Evolutionary conservation across 1,140 invertebrate species (phyloP), one percentile per base, ranked within the genome.

Genomic region (Achroia grisella): DNA sequence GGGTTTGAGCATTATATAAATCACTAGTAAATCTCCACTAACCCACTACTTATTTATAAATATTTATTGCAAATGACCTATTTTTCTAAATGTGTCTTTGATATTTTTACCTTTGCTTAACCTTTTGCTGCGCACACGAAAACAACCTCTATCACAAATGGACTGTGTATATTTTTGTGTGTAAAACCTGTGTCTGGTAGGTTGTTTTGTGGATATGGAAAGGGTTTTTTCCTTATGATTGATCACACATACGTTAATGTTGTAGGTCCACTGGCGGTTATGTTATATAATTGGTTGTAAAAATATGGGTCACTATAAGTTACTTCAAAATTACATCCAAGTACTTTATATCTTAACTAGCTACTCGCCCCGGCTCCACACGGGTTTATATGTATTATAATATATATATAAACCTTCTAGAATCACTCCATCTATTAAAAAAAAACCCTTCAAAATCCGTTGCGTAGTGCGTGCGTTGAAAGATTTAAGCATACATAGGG

Each of bases 201-300:
- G 17, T 23, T 23, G 6, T 23, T 35, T 44, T 44, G 32, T 35
- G 13, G 17, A 33, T 23, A 14, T 33, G 33, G 34, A 35, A 44
- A 34, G 41, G 41, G 41, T 44, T 44, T 35, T 28, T 44, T 23
- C 17, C 41, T n/a, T 44, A 44, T 44, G 41, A 44, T 44, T 44
- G 41, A 44, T 44, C 41, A 44, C 41, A 34, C 33, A 33, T 44
- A 11, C 41, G 17, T 13, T 44, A 44, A 32, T 32, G 9, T n/a
- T 44, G 17, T 23, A 23, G 17, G 17, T 2, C 17, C 17, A 2
- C 17, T 23, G 2, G 17, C 17, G 2, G 17, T 23, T 3, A 3
- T 2, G 17, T 2, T 3, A 23, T 6, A 23, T 23, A 23, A 23
- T 23, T 23, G 17, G 2, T 6, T 23, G 17, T 2, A 23, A 23